phyloP scores from a whole-genome alignment of 2,113 vertebrate genomes.

The Poeciliopsis turrubarensis region DNA sequence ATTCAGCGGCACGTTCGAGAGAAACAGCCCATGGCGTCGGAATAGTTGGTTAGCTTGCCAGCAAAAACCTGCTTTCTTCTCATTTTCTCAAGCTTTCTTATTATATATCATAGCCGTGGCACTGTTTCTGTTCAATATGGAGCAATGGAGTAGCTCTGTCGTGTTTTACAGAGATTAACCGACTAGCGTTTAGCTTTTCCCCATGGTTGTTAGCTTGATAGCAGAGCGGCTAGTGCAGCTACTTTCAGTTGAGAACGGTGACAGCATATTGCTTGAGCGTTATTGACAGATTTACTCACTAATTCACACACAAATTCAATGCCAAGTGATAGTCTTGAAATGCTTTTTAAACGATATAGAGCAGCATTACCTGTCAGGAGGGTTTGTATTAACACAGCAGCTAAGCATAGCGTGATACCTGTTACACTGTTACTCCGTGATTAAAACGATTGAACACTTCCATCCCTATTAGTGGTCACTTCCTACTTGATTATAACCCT shows the following conservation, averaged over 20 bases:
- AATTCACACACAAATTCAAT: background rate
- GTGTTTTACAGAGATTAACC: background rate
- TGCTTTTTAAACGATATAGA: background rate
- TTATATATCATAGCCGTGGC: background rate
- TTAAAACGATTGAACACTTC: background rate
- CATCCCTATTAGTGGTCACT: background rate
- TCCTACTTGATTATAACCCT: background rate
- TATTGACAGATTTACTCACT: background rate
- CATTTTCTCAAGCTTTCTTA: background rate
- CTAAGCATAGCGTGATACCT: background rate
- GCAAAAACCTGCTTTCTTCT: slow-evolving; percentile 18
- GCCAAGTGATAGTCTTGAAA: background rate
- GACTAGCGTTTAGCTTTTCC: background rate
- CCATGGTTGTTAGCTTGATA: slow-evolving; percentile 24
- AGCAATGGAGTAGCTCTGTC: background rate
- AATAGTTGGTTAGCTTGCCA: slow-evolving; percentile 61
- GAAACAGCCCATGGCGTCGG: slow-evolving; percentile 16
- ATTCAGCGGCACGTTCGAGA: slow-evolving; percentile 8
- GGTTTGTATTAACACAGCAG: background rate
- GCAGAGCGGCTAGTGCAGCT: slow-evolving; percentile 29
- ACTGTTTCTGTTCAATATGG: background rate
- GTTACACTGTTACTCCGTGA: background rate
- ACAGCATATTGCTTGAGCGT: background rate
- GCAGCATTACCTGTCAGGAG: background rate
- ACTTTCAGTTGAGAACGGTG: background rate